These are phyloP conservation scores for Eupithecia vulgata DNA, from an alignment of 2,888 invertebrate species.

Conservation along the genomic window DNA sequence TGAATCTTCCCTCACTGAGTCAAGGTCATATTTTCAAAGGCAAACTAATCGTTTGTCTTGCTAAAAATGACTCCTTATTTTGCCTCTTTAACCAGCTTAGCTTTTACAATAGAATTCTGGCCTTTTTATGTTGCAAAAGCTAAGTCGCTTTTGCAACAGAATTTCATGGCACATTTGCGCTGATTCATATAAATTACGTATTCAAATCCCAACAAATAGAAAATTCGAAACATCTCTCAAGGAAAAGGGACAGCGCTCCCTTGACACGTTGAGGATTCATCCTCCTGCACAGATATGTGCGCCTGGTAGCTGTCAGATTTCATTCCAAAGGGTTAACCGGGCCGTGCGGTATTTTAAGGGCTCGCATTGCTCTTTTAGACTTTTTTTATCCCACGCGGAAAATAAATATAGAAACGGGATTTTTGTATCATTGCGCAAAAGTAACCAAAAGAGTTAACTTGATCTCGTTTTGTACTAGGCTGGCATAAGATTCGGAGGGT, in stretches of 20 bases:
- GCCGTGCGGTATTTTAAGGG: constrained; percentile 41
- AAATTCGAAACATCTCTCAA: constrained; percentile 22
- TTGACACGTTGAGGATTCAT: constrained; percentile 52
- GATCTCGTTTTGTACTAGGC: constrained; percentile 43
- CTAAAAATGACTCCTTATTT: neutral
- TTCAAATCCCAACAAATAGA: constrained; percentile 10
- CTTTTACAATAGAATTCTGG: neutral
- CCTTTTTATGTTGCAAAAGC: too few relatives aligned
- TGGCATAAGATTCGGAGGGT: constrained; percentile 34
- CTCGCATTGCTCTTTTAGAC: constrained; percentile 25
- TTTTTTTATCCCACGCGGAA: constrained; percentile 28
- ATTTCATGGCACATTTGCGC: constrained; percentile 7
- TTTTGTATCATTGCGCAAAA: constrained; percentile 35
- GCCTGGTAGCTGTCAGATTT: constrained; percentile 57
- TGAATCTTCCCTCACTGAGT: neutral
- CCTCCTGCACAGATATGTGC: constrained; percentile 52
- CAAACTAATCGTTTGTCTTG: neutral
- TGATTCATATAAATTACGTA: constrained; percentile 11
- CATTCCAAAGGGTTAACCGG: constrained; percentile 54
- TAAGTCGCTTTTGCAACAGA: constrained; percentile 14
- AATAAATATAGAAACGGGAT: constrained; percentile 3
- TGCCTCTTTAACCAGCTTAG: neutral
- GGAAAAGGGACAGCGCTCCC: constrained; percentile 45
- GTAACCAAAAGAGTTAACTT: constrained; percentile 43
- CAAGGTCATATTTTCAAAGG: neutral